phyloP scores from a whole-genome alignment of 2,888 invertebrate genomes.

The Brachynemurus nebulosus region DNA sequence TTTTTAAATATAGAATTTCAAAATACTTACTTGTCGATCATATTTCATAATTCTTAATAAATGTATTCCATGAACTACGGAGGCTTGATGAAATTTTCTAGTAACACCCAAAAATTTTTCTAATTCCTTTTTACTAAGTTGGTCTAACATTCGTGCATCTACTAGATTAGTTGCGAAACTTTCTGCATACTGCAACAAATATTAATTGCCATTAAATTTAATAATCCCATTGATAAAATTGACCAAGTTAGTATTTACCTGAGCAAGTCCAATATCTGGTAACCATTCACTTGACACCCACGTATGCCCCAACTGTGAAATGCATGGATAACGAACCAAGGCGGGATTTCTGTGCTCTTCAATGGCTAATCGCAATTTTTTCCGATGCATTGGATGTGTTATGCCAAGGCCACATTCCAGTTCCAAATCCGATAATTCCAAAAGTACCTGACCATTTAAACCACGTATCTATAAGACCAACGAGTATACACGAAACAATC shows the following conservation, averaged over 20 bases:
- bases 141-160: constrained; percentile 86
- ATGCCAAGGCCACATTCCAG: constrained; percentile 85
- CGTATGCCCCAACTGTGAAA: constrained; percentile 75
- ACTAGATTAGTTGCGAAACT: constrained; percentile 80
- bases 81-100: constrained; percentile 87
- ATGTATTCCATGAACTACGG: constrained; percentile 87
- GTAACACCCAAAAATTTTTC: constrained; percentile 88
- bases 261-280: constrained; percentile 77
- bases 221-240: no score
- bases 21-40: constrained; percentile 59
- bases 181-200: constrained; percentile 65
- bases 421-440: constrained; percentile 84
- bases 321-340: constrained; percentile 73
- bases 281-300: constrained; percentile 93
- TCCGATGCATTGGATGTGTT: constrained; percentile 82
- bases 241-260: constrained; percentile 37
- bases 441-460: constrained; percentile 66
- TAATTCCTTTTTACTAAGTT: constrained; percentile 83
- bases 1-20: not conserved
- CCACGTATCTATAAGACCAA: constrained; percentile 52
- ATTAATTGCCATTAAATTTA: not conserved
- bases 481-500: constrained; percentile 28
- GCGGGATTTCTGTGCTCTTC: constrained; percentile 84
- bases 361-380: constrained; percentile 83
- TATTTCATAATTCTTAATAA: constrained; percentile 83